A percentile compares a stretch with the other conserved stretches of the same genome.
Conservation (phyloP, 2,888 invertebrate species). For the Leptopterna dolabrata region DNA sequence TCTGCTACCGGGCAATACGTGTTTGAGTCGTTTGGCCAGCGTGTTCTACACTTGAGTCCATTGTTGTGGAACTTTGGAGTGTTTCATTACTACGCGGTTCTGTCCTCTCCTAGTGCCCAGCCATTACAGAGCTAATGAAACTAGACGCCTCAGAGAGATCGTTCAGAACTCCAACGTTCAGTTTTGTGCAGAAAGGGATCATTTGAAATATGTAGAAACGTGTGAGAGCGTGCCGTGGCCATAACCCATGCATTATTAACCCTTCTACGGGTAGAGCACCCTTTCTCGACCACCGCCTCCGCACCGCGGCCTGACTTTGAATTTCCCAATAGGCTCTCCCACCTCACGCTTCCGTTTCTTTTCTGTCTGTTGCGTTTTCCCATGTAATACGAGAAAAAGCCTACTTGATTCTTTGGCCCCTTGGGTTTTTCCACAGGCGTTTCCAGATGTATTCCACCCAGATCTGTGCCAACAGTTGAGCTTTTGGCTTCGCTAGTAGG, state of each 20-base stretch:
- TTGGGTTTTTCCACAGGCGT: neutral
- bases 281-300: slow-evolving; percentile 18
- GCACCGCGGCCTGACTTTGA: slow-evolving; percentile 22
- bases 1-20: too few species aligned
- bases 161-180: neutral
- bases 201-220: slow-evolving; percentile 46
- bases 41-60: neutral
- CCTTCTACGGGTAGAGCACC: neutral
- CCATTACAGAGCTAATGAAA: slow-evolving; percentile 1
- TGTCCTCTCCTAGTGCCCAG: neutral
- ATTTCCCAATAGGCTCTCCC: slow-evolving; percentile 37
- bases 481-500: too few species aligned
- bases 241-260: slow-evolving; percentile 50
- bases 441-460: neutral
- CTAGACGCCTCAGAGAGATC: slow-evolving; percentile 21
- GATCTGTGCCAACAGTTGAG: neutral
- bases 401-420: neutral
- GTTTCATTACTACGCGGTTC: neutral
- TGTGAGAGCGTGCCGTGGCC: slow-evolving; percentile 47
- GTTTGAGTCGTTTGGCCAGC: too few species aligned
- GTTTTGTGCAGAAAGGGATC: slow-evolving; percentile 34
- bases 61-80: neutral
- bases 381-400: neutral
- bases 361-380: slow-evolving; percentile 2
- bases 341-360: slow-evolving; percentile 6